Evolutionary conservation across 2,888 invertebrate species (phyloP).

Genomic region (Linnaemya vulpina): DNA sequence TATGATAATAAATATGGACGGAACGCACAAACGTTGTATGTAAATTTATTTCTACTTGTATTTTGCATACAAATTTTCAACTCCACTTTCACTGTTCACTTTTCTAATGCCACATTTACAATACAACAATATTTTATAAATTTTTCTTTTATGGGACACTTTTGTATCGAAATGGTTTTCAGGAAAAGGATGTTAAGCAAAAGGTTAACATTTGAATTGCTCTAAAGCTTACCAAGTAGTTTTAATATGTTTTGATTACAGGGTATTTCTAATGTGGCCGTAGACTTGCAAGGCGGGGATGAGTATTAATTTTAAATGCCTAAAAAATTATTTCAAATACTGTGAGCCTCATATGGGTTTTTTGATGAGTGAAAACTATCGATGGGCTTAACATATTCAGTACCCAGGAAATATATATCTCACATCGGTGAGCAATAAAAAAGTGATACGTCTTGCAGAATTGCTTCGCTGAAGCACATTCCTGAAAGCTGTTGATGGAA

Average conservation of each 20-base stretch:
- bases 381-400: no score
- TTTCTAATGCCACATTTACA: neutral
- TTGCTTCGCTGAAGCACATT: no score
- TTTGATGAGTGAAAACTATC: no score
- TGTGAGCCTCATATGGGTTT: no score
- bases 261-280: neutral
- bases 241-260: neutral
- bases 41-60: slow-evolving; percentile 53
- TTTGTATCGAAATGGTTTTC: slow-evolving; percentile 12
- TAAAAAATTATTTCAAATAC: no score
- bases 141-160: slow-evolving; percentile 63
- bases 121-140: slow-evolving; percentile 32
- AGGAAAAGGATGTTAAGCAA: slow-evolving; percentile 27
- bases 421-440: no score
- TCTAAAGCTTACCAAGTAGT: slow-evolving; percentile 15
- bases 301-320: no score
- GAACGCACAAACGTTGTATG: slow-evolving; percentile 44
- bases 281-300: no score
- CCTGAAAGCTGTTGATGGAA: no score
- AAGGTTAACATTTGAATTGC: neutral
- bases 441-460: no score
- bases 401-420: no score
- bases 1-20: slow-evolving; percentile 78
- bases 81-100: neutral
- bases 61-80: slow-evolving; percentile 37